Conservation (phyloP, 2,888 invertebrate genomes). For the Orgyia antiqua region DNA sequence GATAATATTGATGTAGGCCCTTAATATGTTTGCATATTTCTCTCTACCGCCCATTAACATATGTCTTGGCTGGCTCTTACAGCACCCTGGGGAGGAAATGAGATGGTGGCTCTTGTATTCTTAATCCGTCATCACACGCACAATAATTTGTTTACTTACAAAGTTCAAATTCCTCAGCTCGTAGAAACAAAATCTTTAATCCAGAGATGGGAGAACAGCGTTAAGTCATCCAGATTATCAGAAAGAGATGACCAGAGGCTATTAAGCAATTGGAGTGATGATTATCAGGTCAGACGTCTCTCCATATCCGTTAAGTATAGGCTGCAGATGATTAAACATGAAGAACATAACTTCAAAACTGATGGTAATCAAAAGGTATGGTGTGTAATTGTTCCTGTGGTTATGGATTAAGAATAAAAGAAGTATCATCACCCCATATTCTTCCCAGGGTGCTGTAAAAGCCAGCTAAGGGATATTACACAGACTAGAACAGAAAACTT, state of each 20-base stretch:
- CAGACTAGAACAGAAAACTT: too few relatives aligned
- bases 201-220: slow-evolving; percentile 7
- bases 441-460: too few relatives aligned
- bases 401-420: too few relatives aligned
- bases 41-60: too few relatives aligned
- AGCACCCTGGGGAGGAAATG: too few relatives aligned
- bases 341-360: slow-evolving; percentile 37
- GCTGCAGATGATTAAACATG: slow-evolving; percentile 44
- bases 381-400: too few relatives aligned
- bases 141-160: neutral
- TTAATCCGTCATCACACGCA: neutral
- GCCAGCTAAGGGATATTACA: too few relatives aligned
- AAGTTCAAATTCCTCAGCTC: too few relatives aligned
- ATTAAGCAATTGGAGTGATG: slow-evolving; percentile 32
- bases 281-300: slow-evolving; percentile 41
- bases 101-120: too few relatives aligned
- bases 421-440: too few relatives aligned
- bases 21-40: too few relatives aligned
- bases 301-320: slow-evolving; percentile 44
- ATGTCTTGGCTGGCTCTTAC: neutral
- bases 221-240: slow-evolving; percentile 7
- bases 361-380: slow-evolving; percentile 32
- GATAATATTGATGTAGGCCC: too few relatives aligned
- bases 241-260: slow-evolving; percentile 28
- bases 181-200: slow-evolving; percentile 3